Evolutionary conservation across 2,888 invertebrate species (phyloP).

Genomic region (Sylvicola cinctus): DNA sequence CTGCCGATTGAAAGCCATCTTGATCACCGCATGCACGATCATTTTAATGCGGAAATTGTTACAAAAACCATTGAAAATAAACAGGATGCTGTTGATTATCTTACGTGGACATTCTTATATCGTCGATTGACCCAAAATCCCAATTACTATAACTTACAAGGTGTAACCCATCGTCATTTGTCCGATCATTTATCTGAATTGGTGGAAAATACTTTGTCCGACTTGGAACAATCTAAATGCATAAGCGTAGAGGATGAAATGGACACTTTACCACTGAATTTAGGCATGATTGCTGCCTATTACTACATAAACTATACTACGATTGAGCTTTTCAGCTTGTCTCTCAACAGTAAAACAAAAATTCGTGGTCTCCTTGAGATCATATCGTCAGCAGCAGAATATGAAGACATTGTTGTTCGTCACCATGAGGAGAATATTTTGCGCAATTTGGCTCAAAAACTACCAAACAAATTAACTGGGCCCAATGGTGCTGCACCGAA

Average conservation of each 20-base stretch:
- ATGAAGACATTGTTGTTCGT: conserved; percentile 79
- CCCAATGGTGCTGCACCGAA: conserved; percentile 42
- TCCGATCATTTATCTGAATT: conserved; percentile 65
- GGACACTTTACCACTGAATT: conserved; percentile 88
- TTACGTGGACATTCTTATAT: conserved; percentile 98
- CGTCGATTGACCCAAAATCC: conserved; percentile 82
- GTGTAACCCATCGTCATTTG: conserved; percentile 46
- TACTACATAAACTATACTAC: conserved; percentile 99
- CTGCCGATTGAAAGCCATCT: conserved; percentile 95
- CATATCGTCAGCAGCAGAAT: conserved; percentile 93
- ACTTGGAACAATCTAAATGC: conserved; percentile 57
- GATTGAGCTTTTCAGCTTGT: conserved; percentile 93
- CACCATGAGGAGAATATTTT: conserved; percentile 89
- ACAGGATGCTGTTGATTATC: conserved; percentile 85
- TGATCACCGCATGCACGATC: conserved; percentile 80
- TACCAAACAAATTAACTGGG: conserved; percentile 39
- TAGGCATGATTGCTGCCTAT: conserved; percentile 99
- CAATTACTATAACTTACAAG: conserved; percentile 65
- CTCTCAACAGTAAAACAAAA: conserved; percentile 92
- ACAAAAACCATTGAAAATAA: conserved; percentile 87
- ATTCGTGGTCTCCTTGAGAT: conserved; percentile 93
- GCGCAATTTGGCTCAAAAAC: conserved; percentile 28
- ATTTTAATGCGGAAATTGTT: conserved; percentile 91
- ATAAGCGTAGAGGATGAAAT: conserved; percentile 63
- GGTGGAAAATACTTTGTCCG: conserved; percentile 56